phyloP scores from a whole-genome alignment of 92 coral and sea anemone species.

The Phenganax subtilis region DNA sequence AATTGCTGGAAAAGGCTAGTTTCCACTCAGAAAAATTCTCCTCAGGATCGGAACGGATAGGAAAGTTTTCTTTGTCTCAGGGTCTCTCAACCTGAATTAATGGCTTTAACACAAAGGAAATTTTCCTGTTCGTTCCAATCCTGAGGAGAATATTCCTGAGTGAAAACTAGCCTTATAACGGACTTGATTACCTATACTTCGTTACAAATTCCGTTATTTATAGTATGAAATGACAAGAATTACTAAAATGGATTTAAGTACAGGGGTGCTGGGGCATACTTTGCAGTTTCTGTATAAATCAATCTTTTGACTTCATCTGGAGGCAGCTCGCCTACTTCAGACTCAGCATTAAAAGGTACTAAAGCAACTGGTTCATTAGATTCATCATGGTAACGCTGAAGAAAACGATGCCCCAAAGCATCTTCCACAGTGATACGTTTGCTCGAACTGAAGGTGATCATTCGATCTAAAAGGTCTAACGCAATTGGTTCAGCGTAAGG shows the following conservation, averaged over 20 bases:
- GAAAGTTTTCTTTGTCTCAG: no score
- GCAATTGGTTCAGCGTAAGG: slow-evolving; percentile 30
- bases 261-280: neutral
- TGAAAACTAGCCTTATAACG: no score
- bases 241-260: neutral
- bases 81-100: no score
- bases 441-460: slow-evolving; percentile 27
- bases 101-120: no score
- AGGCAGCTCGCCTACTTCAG: slow-evolving; percentile 17
- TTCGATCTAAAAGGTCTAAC: slow-evolving; percentile 28
- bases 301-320: slow-evolving; percentile 17
- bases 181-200: no score
- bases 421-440: slow-evolving; percentile 25
- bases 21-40: no score
- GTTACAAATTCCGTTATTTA: no score
- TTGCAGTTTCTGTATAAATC: slow-evolving; percentile 24
- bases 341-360: slow-evolving; percentile 13
- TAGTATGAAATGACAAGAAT: no score
- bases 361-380: slow-evolving; percentile 33
- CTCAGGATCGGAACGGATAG: no score
- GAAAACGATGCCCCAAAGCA: slow-evolving; percentile 28
- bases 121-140: no score
- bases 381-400: slow-evolving; percentile 25
- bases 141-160: no score
- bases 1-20: no score